Evolutionary conservation across 2,113 vertebrate species (phyloP), one percentile per base, ranked within the genome.

Genomic region (Odocoileus virginianus): DNA sequence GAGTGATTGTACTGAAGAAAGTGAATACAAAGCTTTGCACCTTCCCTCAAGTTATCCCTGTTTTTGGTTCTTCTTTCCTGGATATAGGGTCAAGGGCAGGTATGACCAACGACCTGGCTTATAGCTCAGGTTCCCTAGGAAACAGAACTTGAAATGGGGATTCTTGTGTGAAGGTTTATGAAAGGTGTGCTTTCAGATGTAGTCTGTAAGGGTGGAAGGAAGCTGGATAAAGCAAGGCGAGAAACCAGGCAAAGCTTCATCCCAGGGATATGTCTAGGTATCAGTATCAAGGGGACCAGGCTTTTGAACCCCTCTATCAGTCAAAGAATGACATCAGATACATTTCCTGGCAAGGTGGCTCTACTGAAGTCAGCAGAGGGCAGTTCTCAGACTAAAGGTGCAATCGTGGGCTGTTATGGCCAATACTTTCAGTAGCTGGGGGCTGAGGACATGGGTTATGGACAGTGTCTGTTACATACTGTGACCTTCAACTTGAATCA

Each of bases 41-140:
- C 28, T 54, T 76, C 19, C 2, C 13, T 92, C n/a, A 19, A 12
- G 23, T 52, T 89, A 55, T 60, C 28, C 19, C 57, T 33, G 11
- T 13, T 67, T 30, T 95, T 92, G 40, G 60, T 40, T 74, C 64
- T 54, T 93, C 50, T 55, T 96, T 87, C 60, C 27, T 43, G 25
- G 3, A 5, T 57, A 9, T 28, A 40, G 25, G 10, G 5, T 45
- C 79, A 64, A 23, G 43, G n/a, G 9, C 43, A 89, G 16, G 40
- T 47, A 30, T 64, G 64, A 79, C 9, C 57, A 71, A 96, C 7
- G 74, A 57, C 55, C 55, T 52, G 40, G 36, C 9, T 89, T 23
- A 71, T 57, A 67, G n/a, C 13, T 85, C 45, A 82, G 30, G 6
- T 45, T 96, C 83, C 12, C 76, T 45, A 40, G 36, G 40, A 71